Evolutionary conservation across 2,113 vertebrate genomes (phyloP), one percentile per base, ranked within the genome.

Genomic region (Notarius quadriscutis): DNA sequence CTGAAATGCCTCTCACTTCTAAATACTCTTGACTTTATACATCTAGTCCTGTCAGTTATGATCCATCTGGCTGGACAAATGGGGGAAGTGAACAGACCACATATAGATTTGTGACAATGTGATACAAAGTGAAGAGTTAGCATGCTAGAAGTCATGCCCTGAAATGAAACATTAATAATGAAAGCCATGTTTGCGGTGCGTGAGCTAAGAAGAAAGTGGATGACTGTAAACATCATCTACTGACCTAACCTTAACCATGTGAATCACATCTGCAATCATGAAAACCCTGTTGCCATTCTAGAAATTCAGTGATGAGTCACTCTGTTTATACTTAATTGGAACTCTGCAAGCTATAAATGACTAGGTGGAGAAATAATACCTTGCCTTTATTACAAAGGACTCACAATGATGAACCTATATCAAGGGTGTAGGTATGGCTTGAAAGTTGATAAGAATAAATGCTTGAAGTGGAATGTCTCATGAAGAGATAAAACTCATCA

Each of bases 101-200:
- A 30, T 41, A 83, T 79, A 92, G 92, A 93, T 93, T 94, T 92
- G 93, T 91, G 88, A 91, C 12, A 12, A 78, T 84, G 90, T 86
- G 0, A 84, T 86, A 85, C 89, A 92, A 91, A 93, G 92, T 91
- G 87, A 90, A 89, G 88, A 89, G 89, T 91, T 91, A 88, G 84
- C 78, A 87, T 90, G 91, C 91, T 89, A 93, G 90, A 90, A 92
- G 90, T 93, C 91, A 84, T 88, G 88, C 88, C 87, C 89, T 89
- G 80, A 91, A 91, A 93, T 92, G 65, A 88, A 89, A 63, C 85
- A 81, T 69, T 53, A 84, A 86, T 93, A 94, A 93, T 91, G 86
- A 94, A 88, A 57, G 58, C 79, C 86, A 86, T 92, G 89, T 89
- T 92, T 88, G 88, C 53, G 71, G 83, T 34, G 62, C 81, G 89